Evolutionary conservation across 2,797 vertebrate species (phyloP).

Genomic region (Lemur catta): DNA sequence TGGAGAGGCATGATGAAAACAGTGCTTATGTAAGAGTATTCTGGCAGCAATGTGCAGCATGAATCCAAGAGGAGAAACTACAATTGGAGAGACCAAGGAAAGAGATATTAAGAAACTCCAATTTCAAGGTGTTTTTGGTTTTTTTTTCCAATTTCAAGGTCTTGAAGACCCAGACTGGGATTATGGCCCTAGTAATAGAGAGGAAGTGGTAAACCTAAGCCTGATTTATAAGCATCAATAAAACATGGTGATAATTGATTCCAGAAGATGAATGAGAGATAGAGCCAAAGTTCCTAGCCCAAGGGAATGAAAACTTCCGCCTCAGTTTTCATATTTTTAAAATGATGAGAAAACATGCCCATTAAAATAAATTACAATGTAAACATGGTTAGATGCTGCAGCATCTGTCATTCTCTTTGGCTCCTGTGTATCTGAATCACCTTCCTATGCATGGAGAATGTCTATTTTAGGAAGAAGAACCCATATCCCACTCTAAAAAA

Average conservation of each 20-base stretch:
- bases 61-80: not conserved
- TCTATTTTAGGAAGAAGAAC: not conserved
- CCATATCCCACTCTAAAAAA: not conserved
- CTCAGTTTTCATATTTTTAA: constrained; percentile 8
- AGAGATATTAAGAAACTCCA: not conserved
- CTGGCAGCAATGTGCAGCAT: not conserved
- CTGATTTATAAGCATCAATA: not conserved
- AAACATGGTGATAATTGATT: not conserved
- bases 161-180: not conserved
- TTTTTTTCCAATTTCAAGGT: too few relatives aligned
- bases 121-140: not conserved
- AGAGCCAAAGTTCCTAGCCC: not conserved
- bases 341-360: not conserved
- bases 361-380: not conserved
- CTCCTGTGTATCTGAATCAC: not conserved
- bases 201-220: not conserved
- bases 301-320: not conserved
- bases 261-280: not conserved
- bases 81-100: not conserved
- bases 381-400: not conserved
- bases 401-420: not conserved
- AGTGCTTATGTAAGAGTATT: not conserved
- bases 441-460: not conserved
- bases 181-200: not conserved
- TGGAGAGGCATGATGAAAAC: not conserved